Percentiles rank a stretch among this genome's conserved stretches.
Evolutionary conservation across 2,888 invertebrate species (phyloP).

Genomic region (Linnaemya tessellans): DNA sequence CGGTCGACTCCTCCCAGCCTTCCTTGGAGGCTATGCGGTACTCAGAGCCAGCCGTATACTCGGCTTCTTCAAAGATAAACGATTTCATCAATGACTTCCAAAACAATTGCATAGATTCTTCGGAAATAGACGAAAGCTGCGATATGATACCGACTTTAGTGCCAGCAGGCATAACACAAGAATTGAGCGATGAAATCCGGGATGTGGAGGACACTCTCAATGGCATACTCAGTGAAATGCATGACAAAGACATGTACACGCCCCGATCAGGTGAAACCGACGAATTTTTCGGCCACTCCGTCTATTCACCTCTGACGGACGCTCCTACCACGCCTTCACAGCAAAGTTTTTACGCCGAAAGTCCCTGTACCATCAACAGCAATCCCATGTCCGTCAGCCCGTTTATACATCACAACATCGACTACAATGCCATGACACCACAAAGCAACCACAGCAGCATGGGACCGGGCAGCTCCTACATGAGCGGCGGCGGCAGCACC

Average conservation of each 20-base stretch:
- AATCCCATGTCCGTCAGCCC: conserved; percentile 72
- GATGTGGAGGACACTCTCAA: conserved; percentile 79
- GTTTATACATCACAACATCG: conserved; percentile 71
- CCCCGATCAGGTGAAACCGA: conserved; percentile 76
- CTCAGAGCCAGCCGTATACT: conserved; percentile 10
- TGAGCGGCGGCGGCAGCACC: conserved; percentile 11
- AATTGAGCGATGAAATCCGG: conserved; percentile 76
- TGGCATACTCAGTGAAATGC: conserved; percentile 80
- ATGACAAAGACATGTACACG: conserved; percentile 80
- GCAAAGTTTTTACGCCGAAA: conserved; percentile 69
- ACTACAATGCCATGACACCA: conserved; percentile 70
- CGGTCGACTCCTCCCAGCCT: background rate
- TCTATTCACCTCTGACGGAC: conserved; percentile 78
- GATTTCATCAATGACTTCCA: conserved; percentile 80
- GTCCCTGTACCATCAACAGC: conserved; percentile 69
- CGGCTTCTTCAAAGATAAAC: conserved; percentile 72
- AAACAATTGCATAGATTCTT: conserved; percentile 76
- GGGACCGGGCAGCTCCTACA: conserved; percentile 39
- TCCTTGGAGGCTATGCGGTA: conserved; percentile 28
- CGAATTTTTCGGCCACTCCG: conserved; percentile 78
- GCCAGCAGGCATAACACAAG: conserved; percentile 41
- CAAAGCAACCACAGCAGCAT: conserved; percentile 68
- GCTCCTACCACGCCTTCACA: conserved; percentile 70
- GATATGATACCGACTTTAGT: conserved; percentile 34
- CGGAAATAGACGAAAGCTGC: conserved; percentile 64